These are phyloP conservation scores for Alitta virens DNA, from an alignment of 2,888 invertebrate species.

Conservation along the genomic window DNA sequence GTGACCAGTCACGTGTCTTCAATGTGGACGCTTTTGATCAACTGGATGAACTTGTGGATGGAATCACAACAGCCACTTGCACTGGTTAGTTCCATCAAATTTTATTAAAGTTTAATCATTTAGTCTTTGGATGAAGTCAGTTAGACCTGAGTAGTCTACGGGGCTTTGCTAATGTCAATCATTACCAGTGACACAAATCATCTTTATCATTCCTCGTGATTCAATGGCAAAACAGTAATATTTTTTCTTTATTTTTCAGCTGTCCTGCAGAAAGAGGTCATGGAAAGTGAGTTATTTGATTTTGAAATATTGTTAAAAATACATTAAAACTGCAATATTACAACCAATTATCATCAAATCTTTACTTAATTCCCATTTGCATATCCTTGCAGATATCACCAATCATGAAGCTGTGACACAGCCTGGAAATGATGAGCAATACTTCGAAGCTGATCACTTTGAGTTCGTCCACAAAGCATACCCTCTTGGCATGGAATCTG, in stretches of 20 bases:
- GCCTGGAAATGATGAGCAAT: slow-evolving; percentile 9
- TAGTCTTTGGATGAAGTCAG: neutral
- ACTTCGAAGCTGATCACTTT: slow-evolving; percentile 8
- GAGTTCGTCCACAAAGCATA: slow-evolving; percentile 10
- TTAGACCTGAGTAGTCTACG: neutral
- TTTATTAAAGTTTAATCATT: neutral
- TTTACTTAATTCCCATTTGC: too few relatives aligned
- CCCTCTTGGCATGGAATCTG: slow-evolving; percentile 15
- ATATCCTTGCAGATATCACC: slow-evolving; percentile 2
- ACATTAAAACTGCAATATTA: too few relatives aligned
- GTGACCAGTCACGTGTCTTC: slow-evolving; percentile 11
- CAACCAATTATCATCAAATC: too few relatives aligned
- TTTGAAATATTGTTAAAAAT: neutral
- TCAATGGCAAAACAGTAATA: too few relatives aligned
- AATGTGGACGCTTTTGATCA: slow-evolving; percentile 4
- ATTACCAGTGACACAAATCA: too few relatives aligned
- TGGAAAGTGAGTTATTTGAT: neutral
- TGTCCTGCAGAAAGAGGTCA: neutral
- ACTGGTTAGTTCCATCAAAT: neutral
- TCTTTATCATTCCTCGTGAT: too few relatives aligned
- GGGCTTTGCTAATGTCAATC: neutral
- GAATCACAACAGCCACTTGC: slow-evolving; percentile 5
- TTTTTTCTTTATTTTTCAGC: neutral
- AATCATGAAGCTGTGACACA: slow-evolving; percentile 8
- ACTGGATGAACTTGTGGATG: neutral